Percentiles rank a stretch among this genome's conserved stretches.
Evolutionary conservation across 2,113 vertebrate species (phyloP).

Genomic region (Chaetodon auriga): DNA sequence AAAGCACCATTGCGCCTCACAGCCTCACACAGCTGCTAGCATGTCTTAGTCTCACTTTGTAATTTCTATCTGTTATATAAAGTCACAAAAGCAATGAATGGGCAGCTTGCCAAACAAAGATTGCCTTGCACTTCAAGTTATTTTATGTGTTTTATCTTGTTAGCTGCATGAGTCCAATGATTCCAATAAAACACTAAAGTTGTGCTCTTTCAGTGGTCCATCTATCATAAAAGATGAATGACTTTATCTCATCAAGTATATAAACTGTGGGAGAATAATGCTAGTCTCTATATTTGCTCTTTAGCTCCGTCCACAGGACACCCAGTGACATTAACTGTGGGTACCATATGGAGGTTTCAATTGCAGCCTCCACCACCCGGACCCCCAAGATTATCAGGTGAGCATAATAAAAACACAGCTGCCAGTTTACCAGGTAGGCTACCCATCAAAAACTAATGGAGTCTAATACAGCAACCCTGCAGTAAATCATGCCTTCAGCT

Average conservation of each 20-base stretch:
- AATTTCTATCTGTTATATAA: no score
- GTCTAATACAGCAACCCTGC: not conserved
- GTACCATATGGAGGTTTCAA: not conserved
- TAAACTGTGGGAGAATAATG: not conserved
- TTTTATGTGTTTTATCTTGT: no score
- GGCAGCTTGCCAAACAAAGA: no score
- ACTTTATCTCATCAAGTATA: not conserved
- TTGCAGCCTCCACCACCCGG: not conserved
- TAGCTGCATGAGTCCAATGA: not conserved
- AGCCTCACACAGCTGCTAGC: no score
- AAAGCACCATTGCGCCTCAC: no score
- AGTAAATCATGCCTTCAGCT: not conserved
- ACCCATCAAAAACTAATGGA: not conserved
- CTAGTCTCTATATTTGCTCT: not conserved
- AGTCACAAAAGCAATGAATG: no score
- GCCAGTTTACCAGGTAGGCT: not conserved
- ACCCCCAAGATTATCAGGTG: conserved; percentile 23
- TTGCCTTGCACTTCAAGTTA: no score
- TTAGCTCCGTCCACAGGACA: conserved; percentile 10
- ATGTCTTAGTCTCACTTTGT: no score
- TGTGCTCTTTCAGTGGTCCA: no score
- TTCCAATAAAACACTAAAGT: not conserved
- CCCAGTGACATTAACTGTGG: conserved; percentile 9
- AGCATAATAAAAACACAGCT: not conserved
- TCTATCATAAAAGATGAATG: no score